Percentiles rank a stretch among this genome's conserved stretches.
These are phyloP conservation scores for Craseonycteris thonglongyai DNA, from an alignment of 2,113 vertebrate species.

Conservation along the genomic window DNA sequence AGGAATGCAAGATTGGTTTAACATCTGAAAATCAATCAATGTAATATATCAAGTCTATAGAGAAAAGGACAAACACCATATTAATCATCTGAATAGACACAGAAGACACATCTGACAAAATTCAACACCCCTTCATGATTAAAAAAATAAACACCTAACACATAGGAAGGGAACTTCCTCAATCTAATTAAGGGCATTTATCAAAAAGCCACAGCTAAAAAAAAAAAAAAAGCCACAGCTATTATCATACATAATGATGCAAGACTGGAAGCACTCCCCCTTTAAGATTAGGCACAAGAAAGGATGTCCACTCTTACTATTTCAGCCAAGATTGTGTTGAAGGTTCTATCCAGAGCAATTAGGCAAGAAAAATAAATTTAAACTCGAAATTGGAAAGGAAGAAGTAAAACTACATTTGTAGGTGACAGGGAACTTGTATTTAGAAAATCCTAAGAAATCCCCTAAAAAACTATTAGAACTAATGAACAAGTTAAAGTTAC, in stretches of 20 bases:
- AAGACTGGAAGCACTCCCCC: neutral
- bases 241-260: neutral
- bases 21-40: neutral
- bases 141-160: neutral
- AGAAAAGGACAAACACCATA: neutral
- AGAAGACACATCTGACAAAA: neutral
- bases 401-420: neutral
- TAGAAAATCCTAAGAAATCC: neutral
- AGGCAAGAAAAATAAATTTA: neutral
- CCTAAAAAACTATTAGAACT: neutral
- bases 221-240: too few species aligned
- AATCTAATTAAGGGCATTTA: neutral
- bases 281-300: neutral
- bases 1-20: conserved; percentile 1
- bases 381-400: neutral
- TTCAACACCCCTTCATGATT: neutral
- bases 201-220: too few species aligned
- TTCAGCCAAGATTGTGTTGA: neutral
- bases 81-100: neutral
- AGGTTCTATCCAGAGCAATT: neutral
- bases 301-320: neutral
- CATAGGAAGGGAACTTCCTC: neutral
- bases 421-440: neutral
- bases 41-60: neutral
- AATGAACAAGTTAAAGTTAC: neutral